Evolutionary conservation across 2,113 vertebrate genomes (phyloP).

Genomic region (Lichenostomus cassidix): DNA sequence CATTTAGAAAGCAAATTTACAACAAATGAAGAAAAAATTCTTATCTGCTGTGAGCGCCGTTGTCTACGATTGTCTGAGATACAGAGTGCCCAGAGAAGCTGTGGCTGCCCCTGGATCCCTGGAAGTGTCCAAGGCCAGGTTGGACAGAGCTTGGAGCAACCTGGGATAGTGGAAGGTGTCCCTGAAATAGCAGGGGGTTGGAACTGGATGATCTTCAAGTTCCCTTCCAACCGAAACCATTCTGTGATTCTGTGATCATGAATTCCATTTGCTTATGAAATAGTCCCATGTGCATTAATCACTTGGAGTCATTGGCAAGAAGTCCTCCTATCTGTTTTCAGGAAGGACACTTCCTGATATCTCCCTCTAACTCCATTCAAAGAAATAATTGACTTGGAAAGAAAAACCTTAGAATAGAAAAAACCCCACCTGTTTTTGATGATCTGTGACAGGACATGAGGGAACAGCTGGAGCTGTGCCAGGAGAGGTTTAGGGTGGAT

Average conservation of each 20-base stretch:
- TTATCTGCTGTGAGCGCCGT: accelerated
- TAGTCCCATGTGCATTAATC: background rate
- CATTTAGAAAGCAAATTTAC: background rate
- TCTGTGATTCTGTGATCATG: background rate
- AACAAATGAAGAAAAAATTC: accelerated
- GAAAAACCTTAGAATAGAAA: background rate
- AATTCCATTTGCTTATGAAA: background rate
- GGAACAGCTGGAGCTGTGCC: background rate
- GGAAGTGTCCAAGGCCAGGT: background rate
- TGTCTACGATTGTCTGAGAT: no score
- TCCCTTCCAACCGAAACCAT: background rate
- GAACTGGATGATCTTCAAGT: accelerated
- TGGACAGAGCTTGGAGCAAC: accelerated
- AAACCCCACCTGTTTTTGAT: background rate
- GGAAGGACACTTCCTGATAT: background rate
- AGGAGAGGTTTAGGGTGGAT: background rate
- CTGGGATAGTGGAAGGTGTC: accelerated
- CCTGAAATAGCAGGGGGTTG: accelerated
- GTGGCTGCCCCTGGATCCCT: background rate
- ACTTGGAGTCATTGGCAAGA: background rate
- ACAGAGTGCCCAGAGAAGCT: background rate
- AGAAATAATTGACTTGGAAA: background rate
- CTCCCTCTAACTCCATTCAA: background rate
- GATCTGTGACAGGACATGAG: background rate
- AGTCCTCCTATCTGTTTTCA: background rate